These are phyloP conservation scores for Nibea coibor DNA, from an alignment of 2,113 vertebrate species.

Conservation along the genomic window DNA sequence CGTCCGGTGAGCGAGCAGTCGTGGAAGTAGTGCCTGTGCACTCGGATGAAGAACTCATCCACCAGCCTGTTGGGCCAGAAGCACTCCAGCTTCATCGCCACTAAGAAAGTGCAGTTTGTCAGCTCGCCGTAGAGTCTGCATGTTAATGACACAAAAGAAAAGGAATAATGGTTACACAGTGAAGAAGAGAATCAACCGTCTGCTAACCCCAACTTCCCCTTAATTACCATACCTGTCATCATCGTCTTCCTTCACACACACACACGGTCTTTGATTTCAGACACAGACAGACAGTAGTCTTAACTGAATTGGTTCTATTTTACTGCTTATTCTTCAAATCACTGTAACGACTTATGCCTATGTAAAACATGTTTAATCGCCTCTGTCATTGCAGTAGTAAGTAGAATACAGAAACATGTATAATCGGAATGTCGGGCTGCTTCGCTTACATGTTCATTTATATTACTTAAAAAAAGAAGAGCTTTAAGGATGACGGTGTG, in stretches of 20 bases:
- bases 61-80: constrained; percentile 93
- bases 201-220: neutral
- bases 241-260: neutral
- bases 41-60: constrained; percentile 90
- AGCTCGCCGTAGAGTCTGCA: constrained; percentile 88
- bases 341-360: no score
- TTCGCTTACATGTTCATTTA: no score
- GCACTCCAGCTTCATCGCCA: constrained; percentile 86
- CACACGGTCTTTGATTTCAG: neutral
- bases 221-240: neutral
- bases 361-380: no score
- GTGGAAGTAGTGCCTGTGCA: constrained; percentile 91
- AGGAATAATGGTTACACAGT: neutral
- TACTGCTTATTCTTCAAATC: no score
- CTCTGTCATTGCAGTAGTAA: no score
- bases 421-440: no score
- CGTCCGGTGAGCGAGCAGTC: constrained; percentile 89
- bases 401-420: no score
- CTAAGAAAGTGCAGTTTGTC: constrained; percentile 89
- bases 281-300: neutral
- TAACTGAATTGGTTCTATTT: no score
- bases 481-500: neutral
- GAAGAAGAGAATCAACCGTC: neutral
- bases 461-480: neutral
- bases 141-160: constrained; percentile 28